Evolutionary conservation across 2,113 vertebrate genomes (phyloP), one percentile per base, ranked within the genome.

Genomic region (Solea solea): DNA sequence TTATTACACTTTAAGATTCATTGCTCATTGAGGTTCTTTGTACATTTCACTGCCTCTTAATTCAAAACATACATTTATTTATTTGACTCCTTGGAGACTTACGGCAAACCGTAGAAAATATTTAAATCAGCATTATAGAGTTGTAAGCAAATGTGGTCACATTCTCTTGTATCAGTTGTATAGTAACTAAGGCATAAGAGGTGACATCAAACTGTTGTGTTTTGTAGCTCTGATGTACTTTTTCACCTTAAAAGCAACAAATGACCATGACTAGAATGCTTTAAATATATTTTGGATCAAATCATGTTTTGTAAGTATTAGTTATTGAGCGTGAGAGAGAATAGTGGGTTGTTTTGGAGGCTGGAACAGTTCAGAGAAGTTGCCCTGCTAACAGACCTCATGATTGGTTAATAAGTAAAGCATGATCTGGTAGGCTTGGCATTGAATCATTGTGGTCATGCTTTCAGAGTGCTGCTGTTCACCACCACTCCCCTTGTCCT

Each of bases 351-450:
- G 75, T 64, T 85, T 66, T 76, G 48, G 49, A 70, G 72, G 54
- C 64, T 6, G 7, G 60, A 74, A 45, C 45, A 46, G 63, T 53
- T 59, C 51, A 61, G 72, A 73, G 77, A 60, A 73, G 80, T 75
- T 7, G 9, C 78, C 80, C 77, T 59, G 78, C 53, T 34, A 64
- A 58, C 81, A 74, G 64, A 86, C 73, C 88, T 84, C 86, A 86
- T 87, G 89, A 90, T 86, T 84, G 88, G 78, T 88, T 91, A 93
- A 92, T 92, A 86, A 90, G 90, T 84, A 83, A 91, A 82, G 86
- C 87, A 79, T 93, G 93, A 93, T 91, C 83, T 74, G 56, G 75
- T 74, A 63, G 75, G 74, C 82, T 85, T 85, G 86, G 81, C 87
- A 78, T 85, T 80, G 68, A 84, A 72, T 80, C 81, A 42, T 69